These are phyloP conservation scores for Ylistrum balloti DNA, from an alignment of 1,140 invertebrate species.

Conservation along the genomic window DNA sequence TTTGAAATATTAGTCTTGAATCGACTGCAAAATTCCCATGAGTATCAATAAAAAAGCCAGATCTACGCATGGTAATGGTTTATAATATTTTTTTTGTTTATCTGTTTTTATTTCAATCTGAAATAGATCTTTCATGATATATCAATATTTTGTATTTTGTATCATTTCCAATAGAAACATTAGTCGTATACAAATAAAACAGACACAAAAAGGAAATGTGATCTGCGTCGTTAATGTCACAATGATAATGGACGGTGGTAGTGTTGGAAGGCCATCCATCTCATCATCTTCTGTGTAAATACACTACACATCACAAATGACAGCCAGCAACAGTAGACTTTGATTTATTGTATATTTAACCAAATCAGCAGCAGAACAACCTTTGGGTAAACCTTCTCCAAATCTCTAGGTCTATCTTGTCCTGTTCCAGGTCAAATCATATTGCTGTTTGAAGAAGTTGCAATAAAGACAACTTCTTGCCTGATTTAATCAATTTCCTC, in stretches of 20 bases:
- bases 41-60: not conserved
- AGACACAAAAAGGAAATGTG: conserved; percentile 10
- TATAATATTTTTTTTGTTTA: not conserved
- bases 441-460: not conserved
- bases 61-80: not conserved
- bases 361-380: not conserved
- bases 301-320: conserved; percentile 21
- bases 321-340: not conserved
- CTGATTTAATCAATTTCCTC: not conserved
- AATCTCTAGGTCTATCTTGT: conserved; percentile 6
- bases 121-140: conserved; percentile 2
- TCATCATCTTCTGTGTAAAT: conserved; percentile 14
- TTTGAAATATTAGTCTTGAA: not conserved
- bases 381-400: not conserved
- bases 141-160: conserved; percentile 21
- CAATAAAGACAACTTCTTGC: not conserved
- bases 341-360: conserved; percentile 29
- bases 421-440: not conserved
- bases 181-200: not conserved
- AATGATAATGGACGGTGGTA: not conserved
- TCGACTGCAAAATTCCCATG: not conserved
- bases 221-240: not conserved
- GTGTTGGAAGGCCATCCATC: conserved; percentile 23
- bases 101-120: conserved; percentile 10
- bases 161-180: conserved; percentile 36